Conservation (phyloP, 2,888 invertebrate species). For the Pherbina coryleti region DNA sequence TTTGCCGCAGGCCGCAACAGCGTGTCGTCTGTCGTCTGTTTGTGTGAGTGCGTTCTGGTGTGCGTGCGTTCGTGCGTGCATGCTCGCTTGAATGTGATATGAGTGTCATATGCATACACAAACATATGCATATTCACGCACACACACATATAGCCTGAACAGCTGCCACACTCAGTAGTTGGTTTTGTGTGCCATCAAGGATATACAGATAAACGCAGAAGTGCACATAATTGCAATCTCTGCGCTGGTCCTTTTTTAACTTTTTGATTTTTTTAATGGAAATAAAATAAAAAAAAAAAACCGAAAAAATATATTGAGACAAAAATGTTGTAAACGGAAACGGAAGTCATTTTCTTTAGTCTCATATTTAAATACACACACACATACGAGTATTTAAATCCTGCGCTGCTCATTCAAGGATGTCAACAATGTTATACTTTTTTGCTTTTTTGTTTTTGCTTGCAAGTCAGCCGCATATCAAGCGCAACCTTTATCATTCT, state of each 20-base stretch:
- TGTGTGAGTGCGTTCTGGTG: slow-evolving; percentile 19
- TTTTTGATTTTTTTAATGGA: background rate
- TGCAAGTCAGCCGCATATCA: background rate
- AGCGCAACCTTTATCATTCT: background rate
- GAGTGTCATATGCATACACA: slow-evolving; percentile 32
- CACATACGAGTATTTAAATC: slow-evolving; percentile 1
- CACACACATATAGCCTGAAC: slow-evolving; percentile 14
- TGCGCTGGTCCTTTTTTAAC: background rate
- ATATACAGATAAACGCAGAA: background rate
- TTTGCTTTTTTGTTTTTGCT: background rate
- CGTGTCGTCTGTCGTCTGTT: slow-evolving; percentile 13
- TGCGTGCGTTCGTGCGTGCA: slow-evolving; percentile 10
- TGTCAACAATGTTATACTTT: slow-evolving; percentile 22
- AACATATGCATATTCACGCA: slow-evolving; percentile 37
- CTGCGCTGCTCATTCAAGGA: background rate
- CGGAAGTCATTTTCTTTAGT: background rate
- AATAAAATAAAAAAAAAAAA: background rate
- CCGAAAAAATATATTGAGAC: background rate
- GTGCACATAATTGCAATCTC: background rate
- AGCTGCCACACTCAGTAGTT: slow-evolving; percentile 20
- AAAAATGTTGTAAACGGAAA: background rate
- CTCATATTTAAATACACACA: background rate
- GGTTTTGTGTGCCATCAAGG: background rate
- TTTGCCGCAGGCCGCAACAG: slow-evolving; percentile 25
- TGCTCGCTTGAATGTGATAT: background rate